A percentile compares a stretch with the other conserved stretches of the same genome.
These are phyloP conservation scores for Rhinella marina DNA, from an alignment of 2,797 vertebrate genomes.

Conservation along the genomic window DNA sequence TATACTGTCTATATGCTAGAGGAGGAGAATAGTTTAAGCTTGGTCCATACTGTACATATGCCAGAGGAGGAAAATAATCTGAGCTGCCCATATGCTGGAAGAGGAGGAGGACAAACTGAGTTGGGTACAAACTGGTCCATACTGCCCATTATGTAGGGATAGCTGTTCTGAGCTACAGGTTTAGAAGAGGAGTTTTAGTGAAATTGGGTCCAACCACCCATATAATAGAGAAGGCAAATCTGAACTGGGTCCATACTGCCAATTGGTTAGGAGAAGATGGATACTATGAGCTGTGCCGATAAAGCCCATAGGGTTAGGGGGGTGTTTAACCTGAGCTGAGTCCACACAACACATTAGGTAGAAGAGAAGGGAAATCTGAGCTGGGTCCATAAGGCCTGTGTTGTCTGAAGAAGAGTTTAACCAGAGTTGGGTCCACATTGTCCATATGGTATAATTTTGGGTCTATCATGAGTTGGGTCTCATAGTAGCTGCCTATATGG, in stretches of 20 bases:
- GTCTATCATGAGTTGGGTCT: background rate
- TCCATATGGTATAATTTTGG: background rate
- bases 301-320: background rate
- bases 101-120: too few species aligned
- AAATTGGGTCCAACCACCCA: background rate
- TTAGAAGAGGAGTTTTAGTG: background rate
- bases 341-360: background rate
- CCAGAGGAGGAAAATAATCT: too few species aligned
- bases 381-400: background rate
- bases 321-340: background rate
- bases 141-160: too few species aligned
- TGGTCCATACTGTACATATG: too few species aligned
- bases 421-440: background rate
- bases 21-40: background rate
- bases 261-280: background rate
- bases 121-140: too few species aligned
- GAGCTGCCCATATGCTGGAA: too few species aligned
- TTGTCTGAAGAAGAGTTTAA: background rate
- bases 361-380: background rate
- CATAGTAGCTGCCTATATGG: background rate
- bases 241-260: background rate
- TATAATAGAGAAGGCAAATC: background rate
- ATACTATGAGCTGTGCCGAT: background rate
- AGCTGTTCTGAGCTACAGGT: too few species aligned
- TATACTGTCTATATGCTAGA: too few species aligned